phyloP scores from a whole-genome alignment of 2,113 vertebrate genomes.

The Miniopterus natalensis region DNA sequence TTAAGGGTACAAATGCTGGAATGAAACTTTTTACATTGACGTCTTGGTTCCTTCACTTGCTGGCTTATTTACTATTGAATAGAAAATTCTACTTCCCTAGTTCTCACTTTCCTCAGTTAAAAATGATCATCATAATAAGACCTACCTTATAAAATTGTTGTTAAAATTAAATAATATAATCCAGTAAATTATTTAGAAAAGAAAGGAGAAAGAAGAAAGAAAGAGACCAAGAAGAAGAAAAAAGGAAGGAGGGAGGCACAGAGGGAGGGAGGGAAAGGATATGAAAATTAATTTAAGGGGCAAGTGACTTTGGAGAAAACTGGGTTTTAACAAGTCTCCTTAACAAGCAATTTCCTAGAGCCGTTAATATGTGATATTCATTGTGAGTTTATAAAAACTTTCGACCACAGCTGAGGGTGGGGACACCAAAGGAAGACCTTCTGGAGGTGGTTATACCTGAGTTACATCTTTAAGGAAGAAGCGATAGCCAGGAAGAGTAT shows the following conservation, averaged over 20 bases:
- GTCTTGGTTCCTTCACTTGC: not conserved
- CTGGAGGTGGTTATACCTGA: not conserved
- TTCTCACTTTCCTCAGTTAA: not conserved
- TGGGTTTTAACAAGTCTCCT: not conserved
- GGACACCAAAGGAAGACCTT: not conserved
- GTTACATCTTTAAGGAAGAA: not conserved
- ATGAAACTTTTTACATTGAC: not conserved
- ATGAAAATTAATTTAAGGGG: conserved; percentile 19
- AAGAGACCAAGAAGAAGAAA: not conserved
- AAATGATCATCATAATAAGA: not conserved
- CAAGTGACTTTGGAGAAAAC: conserved; percentile 10
- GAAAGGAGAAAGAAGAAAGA: not conserved
- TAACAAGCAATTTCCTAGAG: not conserved
- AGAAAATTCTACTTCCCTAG: not conserved
- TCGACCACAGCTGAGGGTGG: not conserved
- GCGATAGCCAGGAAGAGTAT: not conserved
- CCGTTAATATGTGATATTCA: not conserved
- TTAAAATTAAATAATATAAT: not conserved
- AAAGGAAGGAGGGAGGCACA: rapidly evolving
- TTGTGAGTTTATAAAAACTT: not conserved
- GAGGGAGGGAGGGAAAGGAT: not conserved
- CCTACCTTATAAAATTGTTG: not conserved
- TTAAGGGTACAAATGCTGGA: not conserved
- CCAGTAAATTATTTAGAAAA: not conserved
- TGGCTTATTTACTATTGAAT: not conserved